Base-by-base conservation (phyloP, 1,140 invertebrate species). In the Lasioglossum albipes region DNA sequence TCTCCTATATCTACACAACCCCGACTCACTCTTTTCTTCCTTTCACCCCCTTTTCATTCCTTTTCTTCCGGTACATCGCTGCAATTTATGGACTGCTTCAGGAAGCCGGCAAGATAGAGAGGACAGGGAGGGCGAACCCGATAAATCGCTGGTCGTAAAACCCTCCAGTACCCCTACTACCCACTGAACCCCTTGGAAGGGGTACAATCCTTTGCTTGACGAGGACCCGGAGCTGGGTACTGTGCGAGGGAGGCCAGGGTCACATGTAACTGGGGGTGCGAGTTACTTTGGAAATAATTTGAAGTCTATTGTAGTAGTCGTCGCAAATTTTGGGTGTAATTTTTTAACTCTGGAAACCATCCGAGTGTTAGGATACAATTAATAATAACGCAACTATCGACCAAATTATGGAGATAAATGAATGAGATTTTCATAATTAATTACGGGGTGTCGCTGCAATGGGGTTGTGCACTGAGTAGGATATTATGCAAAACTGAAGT, bases 81-180 rank as follows among this genome's bases (percentile, higher is more conserved):
- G 84, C 85, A 87, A 89, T 89, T 89, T 89, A 89, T 89, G 83
- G 86, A 89, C 87, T 87, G 85, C 73, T 82, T 75, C 81, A 66
- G 68, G 80, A 81, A 73, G 64, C 62, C 79, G 79, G 79, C 68
- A 84, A 86, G 66, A 79, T 81, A 83, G 75, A 73, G 52, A 61
- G 74, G 64, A 75, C 62, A 59, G 82, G 69, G 77, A 67, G 75
- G 76, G 67, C 67, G 79, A 71, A 85, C 61, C 86, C 87, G 87
- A 90, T 89, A 90, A 90, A 90, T 89, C 88, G 85, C 76, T 82
- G 88, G 75, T 85, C 87, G 89, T 90, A 90, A 90, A 90, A 83
- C 84, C 52, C 18, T 85, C 85, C 84, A 36, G 70, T 49, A 71
- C 45, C 13, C 10, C 45, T 49, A 49, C 45, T 49, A 13, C 45